phyloP scores from a whole-genome alignment of 2,797 vertebrate species.

The Phrynocephalus vlangalii region DNA sequence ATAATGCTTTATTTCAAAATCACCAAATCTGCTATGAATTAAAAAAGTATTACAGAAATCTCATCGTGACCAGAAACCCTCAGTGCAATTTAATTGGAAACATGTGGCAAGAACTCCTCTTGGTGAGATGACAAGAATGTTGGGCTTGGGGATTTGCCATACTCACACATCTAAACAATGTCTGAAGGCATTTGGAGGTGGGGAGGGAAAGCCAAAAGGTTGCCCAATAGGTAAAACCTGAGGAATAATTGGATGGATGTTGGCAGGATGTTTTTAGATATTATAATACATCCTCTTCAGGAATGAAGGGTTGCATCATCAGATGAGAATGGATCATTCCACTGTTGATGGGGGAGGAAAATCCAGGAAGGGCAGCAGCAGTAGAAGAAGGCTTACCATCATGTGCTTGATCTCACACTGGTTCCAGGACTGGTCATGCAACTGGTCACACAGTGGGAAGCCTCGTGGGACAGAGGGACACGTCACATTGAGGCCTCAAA shows the following conservation, averaged over 20 bases:
- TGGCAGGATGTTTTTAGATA: not conserved
- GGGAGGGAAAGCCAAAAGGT: not conserved
- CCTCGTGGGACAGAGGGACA: too few species aligned
- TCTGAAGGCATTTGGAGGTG: not conserved
- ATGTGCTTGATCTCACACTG: too few species aligned
- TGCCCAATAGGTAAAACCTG: not conserved
- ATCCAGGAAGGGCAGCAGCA: too few species aligned
- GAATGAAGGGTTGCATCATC: too few species aligned
- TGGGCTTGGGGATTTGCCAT: not conserved
- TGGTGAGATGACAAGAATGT: constrained; percentile 2
- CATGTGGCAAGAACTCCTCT: fast-evolving
- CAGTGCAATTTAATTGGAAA: not conserved
- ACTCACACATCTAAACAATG: not conserved
- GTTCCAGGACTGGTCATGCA: too few species aligned
- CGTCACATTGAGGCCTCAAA: not conserved
- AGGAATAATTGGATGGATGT: fast-evolving
- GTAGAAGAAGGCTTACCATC: too few species aligned
- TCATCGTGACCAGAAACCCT: not conserved
- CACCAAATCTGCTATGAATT: constrained; percentile 20
- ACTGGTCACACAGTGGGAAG: too few species aligned
- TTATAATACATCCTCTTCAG: not conserved
- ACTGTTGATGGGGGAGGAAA: too few species aligned
- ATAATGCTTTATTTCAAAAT: constrained; percentile 1
- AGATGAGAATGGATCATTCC: too few species aligned
- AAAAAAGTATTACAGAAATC: not conserved